phyloP scores from a whole-genome alignment of 1,140 invertebrate genomes.

The Cherax quadricarinatus region DNA sequence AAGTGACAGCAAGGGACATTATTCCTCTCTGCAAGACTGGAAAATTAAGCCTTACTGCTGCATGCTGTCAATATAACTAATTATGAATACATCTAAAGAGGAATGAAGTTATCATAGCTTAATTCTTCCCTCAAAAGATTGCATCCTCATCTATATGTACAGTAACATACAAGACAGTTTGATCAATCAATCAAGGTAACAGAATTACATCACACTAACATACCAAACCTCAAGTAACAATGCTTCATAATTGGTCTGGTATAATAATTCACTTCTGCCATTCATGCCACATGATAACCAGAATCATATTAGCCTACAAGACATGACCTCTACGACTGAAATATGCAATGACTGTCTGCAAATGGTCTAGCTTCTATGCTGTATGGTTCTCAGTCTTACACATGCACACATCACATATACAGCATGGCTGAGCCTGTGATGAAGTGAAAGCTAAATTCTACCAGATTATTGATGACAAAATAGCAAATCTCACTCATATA shows the following conservation, averaged over 20 bases:
- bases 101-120: slow-evolving; percentile 19
- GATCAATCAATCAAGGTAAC: slow-evolving; percentile 16
- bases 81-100: slow-evolving; percentile 37
- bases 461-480: slow-evolving; percentile 10
- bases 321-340: slow-evolving; percentile 13
- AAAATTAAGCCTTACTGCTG: slow-evolving; percentile 48
- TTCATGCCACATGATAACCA: slow-evolving; percentile 27
- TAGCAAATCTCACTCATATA: slow-evolving; percentile 36
- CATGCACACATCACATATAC: slow-evolving; percentile 57
- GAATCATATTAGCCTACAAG: slow-evolving; percentile 11
- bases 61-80: slow-evolving; percentile 59
- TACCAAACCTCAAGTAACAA: slow-evolving; percentile 9
- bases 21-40: slow-evolving; percentile 45
- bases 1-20: slow-evolving; percentile 36
- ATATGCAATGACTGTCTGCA: slow-evolving; percentile 6
- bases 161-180: neutral
- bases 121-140: slow-evolving; percentile 24
- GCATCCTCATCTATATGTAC: neutral
- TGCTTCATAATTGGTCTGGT: slow-evolving; percentile 11
- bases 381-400: slow-evolving; percentile 18
- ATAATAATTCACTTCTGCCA: slow-evolving; percentile 29
- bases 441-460: slow-evolving; percentile 4
- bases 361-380: slow-evolving; percentile 2
- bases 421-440: slow-evolving; percentile 12
- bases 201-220: slow-evolving; percentile 13